phyloP scores from a whole-genome alignment of 1,140 invertebrate species.

The Cherax destructor region DNA sequence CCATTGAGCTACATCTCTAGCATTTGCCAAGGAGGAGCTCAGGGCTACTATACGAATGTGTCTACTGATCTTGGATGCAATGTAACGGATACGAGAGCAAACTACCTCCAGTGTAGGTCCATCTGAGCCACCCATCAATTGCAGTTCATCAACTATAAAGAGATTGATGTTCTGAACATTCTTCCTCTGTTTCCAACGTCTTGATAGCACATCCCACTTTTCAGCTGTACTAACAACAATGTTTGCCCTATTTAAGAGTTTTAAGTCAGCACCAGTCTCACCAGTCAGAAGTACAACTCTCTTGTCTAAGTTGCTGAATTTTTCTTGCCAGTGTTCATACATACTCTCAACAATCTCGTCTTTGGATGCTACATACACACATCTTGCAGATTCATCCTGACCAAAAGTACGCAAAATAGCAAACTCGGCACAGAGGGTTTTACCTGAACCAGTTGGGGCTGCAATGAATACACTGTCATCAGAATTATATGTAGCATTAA shows the following conservation, averaged over 20 bases:
- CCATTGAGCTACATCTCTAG: constrained; percentile 97
- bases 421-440: constrained; percentile 98
- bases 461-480: constrained; percentile 99
- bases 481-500: constrained; percentile 98
- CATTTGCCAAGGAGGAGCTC: constrained; percentile 95
- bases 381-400: constrained; percentile 80
- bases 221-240: constrained; percentile 97
- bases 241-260: constrained; percentile 91
- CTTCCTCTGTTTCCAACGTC: constrained; percentile 98
- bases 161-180: constrained; percentile 98
- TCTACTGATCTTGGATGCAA: constrained; percentile 95
- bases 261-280: constrained; percentile 97
- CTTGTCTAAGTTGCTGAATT: constrained; percentile 90
- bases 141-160: constrained; percentile 99
- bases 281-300: constrained; percentile 92
- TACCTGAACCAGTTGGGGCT: constrained; percentile 97
- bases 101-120: constrained; percentile 97
- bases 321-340: constrained; percentile 92
- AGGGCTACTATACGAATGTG: constrained; percentile 97
- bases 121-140: constrained; percentile 88
- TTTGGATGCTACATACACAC: constrained; percentile 95
- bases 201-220: constrained; percentile 98
- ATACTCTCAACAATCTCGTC: constrained; percentile 94
- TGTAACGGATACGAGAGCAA: constrained; percentile 91
- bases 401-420: constrained; percentile 93